phyloP scores from a whole-genome alignment of 2,888 invertebrate genomes.

The Acleris emargana region DNA sequence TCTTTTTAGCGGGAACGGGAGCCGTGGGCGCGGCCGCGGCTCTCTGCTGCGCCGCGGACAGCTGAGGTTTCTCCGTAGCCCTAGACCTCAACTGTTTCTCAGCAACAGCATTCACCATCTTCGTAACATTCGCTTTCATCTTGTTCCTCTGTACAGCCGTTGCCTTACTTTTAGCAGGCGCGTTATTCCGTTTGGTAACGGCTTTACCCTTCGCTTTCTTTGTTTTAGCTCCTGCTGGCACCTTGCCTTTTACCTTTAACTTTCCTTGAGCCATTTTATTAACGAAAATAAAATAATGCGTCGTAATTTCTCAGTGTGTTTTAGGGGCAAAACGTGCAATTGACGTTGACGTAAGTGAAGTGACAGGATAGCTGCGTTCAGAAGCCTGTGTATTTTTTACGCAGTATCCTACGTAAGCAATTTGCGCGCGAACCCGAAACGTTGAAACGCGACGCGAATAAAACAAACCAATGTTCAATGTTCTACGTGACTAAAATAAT shows the following conservation, averaged over 20 bases:
- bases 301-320: neutral
- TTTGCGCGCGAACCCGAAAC: too few species aligned
- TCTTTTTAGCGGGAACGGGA: slow-evolving; percentile 62
- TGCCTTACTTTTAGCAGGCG: slow-evolving; percentile 86
- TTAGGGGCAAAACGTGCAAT: slow-evolving; percentile 18
- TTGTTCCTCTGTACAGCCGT: slow-evolving; percentile 84
- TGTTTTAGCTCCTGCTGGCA: slow-evolving; percentile 81
- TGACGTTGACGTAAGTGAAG: slow-evolving; percentile 8
- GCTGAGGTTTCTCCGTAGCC: slow-evolving; percentile 78
- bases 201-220: slow-evolving; percentile 82
- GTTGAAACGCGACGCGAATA: too few species aligned
- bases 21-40: slow-evolving; percentile 73
- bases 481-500: too few species aligned
- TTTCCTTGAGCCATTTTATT: slow-evolving; percentile 87
- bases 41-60: slow-evolving; percentile 77
- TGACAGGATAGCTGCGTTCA: slow-evolving; percentile 26
- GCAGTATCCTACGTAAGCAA: too few species aligned
- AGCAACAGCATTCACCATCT: slow-evolving; percentile 87
- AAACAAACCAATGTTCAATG: too few species aligned
- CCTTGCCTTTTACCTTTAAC: slow-evolving; percentile 86
- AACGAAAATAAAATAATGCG: slow-evolving; percentile 11
- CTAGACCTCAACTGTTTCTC: slow-evolving; percentile 86
- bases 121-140: slow-evolving; percentile 86
- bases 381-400: slow-evolving; percentile 4
- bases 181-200: slow-evolving; percentile 84